A percentile compares a stretch with the other conserved stretches of the same genome.
These are phyloP conservation scores for Druon quercuslanigerum DNA, from an alignment of 1,140 invertebrate genomes.

Conservation along the genomic window DNA sequence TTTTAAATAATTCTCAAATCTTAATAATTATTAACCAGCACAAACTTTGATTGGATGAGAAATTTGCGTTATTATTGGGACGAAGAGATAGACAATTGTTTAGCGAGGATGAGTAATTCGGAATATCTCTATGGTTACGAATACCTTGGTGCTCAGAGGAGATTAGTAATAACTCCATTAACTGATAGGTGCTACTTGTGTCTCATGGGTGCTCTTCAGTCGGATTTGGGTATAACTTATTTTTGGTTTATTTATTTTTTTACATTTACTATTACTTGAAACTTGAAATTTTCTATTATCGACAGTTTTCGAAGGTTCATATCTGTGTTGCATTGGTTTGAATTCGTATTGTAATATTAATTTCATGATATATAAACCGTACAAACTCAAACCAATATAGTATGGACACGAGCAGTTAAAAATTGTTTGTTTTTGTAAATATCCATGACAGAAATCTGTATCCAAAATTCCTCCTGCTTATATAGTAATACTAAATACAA, in stretches of 20 bases:
- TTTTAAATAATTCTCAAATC: neutral
- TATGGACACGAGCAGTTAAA: too few species aligned
- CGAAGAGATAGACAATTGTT: conserved; percentile 84
- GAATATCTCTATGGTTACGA: conserved; percentile 93
- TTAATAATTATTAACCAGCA: conserved; percentile 68
- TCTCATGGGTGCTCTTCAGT: conserved; percentile 90
- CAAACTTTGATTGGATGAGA: conserved; percentile 92
- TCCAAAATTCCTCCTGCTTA: too few species aligned
- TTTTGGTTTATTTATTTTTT: conserved; percentile 1
- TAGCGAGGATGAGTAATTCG: conserved; percentile 85
- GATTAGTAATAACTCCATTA: conserved; percentile 87
- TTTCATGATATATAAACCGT: too few species aligned
- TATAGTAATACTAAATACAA: neutral
- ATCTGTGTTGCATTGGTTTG: too few species aligned
- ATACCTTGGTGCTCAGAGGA: conserved; percentile 90
- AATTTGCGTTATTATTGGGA: conserved; percentile 95
- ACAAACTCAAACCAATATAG: too few species aligned
- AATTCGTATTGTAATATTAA: too few species aligned
- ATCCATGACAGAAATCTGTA: too few species aligned
- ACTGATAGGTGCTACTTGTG: conserved; percentile 93
- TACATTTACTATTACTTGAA: neutral
- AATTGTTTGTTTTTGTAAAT: too few species aligned
- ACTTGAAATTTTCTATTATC: too few species aligned
- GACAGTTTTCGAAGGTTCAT: too few species aligned
- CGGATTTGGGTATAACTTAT: conserved; percentile 81